A percentile compares a stretch with the other conserved stretches of the same genome.
Evolutionary conservation across 2,888 invertebrate species (phyloP).

Genomic region (Parnassius smintheus): DNA sequence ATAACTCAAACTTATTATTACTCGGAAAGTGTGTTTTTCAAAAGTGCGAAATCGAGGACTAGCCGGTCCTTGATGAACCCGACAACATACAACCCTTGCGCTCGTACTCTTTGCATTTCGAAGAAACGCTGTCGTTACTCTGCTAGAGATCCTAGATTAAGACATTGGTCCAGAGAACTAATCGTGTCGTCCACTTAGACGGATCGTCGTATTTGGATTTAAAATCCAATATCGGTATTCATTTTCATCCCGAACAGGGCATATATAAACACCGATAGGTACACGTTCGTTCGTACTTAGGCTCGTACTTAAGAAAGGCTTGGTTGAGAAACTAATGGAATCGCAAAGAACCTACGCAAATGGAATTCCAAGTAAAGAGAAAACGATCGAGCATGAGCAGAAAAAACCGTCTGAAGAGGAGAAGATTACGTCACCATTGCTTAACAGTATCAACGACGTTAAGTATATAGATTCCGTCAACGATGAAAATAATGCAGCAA

Average conservation of each 20-base stretch:
- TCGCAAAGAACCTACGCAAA: conserved; percentile 65
- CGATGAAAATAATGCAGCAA: conserved; percentile 51
- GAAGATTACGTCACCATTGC: conserved; percentile 72
- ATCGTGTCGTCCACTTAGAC: conserved; percentile 64
- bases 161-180: conserved; percentile 77
- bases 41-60: conserved; percentile 75
- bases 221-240: conserved; percentile 56
- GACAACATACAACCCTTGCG: conserved; percentile 75
- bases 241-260: conserved; percentile 53
- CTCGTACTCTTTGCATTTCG: conserved; percentile 71
- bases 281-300: conserved; percentile 50
- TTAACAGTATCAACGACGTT: conserved; percentile 56
- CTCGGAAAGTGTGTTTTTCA: conserved; percentile 69
- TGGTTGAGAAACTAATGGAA: conserved; percentile 67
- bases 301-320: conserved; percentile 53
- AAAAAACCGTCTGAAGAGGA: conserved; percentile 75
- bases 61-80: conserved; percentile 80
- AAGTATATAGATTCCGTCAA: conserved; percentile 63
- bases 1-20: conserved; percentile 54
- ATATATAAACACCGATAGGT: conserved; percentile 46
- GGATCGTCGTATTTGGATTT: conserved; percentile 48
- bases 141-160: conserved; percentile 83
- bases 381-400: conserved; percentile 59
- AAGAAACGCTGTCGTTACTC: conserved; percentile 76
- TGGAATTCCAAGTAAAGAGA: conserved; percentile 74